phyloP scores from a whole-genome alignment of 2,113 vertebrate genomes.

The Cavia aperea region DNA sequence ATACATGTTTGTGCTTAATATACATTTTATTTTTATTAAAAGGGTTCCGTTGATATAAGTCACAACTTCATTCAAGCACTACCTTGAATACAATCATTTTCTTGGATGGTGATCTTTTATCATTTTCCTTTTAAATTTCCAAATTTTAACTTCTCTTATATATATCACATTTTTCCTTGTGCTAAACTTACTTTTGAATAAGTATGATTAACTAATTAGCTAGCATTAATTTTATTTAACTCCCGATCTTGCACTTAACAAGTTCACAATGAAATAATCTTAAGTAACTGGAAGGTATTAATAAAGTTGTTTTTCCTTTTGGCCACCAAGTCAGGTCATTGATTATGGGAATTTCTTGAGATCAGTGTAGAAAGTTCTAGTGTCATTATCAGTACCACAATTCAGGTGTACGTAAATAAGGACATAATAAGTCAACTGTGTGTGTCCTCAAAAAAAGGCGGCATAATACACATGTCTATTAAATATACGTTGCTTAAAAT shows the following conservation, averaged over 20 bases:
- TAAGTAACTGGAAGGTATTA: not conserved
- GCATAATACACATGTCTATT: not conserved
- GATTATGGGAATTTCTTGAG: not conserved
- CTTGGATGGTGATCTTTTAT: not conserved
- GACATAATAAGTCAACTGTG: not conserved
- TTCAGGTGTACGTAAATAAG: not conserved
- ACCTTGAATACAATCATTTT: not conserved
- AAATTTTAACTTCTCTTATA: not conserved
- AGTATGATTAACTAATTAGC: not conserved
- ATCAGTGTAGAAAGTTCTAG: not conserved
- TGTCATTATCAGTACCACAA: not conserved
- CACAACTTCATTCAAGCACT: not conserved
- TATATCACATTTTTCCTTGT: not conserved
- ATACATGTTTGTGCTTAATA: not conserved
- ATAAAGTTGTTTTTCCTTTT: not conserved
- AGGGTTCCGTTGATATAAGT: not conserved
- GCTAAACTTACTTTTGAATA: not conserved
- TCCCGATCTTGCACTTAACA: not conserved
- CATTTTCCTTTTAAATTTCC: not conserved
- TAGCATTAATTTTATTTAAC: not conserved
- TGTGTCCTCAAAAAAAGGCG: not conserved
- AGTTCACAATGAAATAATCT: not conserved
- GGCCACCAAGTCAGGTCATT: not conserved
- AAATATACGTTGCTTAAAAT: not conserved
- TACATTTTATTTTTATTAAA: constrained; percentile 5